phyloP scores from a whole-genome alignment of 1,140 invertebrate genomes.

The Callitettix versicolor region DNA sequence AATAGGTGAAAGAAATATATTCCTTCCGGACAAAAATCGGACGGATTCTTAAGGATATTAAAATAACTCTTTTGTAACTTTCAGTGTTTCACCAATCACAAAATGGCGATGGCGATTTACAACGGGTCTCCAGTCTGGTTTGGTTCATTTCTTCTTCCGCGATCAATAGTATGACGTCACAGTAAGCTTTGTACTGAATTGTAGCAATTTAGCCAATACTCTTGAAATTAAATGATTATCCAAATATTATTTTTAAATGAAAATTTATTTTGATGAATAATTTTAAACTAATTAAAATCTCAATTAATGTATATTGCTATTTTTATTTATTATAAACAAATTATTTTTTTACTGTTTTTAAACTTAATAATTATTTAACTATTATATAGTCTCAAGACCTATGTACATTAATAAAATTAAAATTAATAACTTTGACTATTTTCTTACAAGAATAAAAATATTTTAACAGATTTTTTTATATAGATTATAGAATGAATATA shows the following conservation, averaged over 20 bases:
- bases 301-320: too few species aligned
- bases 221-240: neutral
- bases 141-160: conserved; percentile 17
- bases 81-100: conserved; percentile 35
- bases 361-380: too few species aligned
- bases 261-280: too few species aligned
- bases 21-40: conserved; percentile 38
- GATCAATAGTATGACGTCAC: conserved; percentile 25
- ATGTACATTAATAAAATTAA: too few species aligned
- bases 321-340: too few species aligned
- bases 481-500: too few species aligned
- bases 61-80: conserved; percentile 14
- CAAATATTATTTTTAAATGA: neutral
- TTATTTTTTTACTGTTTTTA: too few species aligned
- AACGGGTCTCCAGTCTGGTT: conserved; percentile 21
- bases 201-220: neutral
- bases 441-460: too few species aligned
- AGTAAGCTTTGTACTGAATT: neutral
- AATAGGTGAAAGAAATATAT: conserved; percentile 46
- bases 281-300: too few species aligned
- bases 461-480: too few species aligned
- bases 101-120: conserved; percentile 36
- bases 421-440: too few species aligned
- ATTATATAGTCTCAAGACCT: too few species aligned
- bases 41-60: conserved; percentile 42